A percentile compares a stretch with the other conserved stretches of the same genome.
Conservation (phyloP, 1,140 invertebrate species). For the Tetramorium alpestre region DNA sequence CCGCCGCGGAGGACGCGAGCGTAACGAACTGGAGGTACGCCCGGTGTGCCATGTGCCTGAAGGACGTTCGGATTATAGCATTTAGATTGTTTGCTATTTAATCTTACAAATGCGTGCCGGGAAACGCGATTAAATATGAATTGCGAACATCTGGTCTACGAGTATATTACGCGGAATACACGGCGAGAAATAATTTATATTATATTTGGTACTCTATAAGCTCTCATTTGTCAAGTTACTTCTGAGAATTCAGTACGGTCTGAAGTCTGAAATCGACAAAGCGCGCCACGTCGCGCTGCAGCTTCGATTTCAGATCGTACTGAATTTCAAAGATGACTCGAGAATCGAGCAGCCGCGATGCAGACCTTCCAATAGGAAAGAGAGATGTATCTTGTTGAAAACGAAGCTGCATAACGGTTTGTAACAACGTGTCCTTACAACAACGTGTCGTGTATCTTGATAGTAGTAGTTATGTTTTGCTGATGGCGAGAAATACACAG, state of each 20-base stretch:
- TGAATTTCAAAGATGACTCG: background rate
- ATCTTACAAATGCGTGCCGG: constrained; percentile 37
- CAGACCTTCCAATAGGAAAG: background rate
- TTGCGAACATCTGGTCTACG: constrained; percentile 26
- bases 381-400: background rate
- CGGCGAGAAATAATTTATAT: constrained; percentile 28
- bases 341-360: background rate
- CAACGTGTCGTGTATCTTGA: background rate
- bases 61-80: constrained; percentile 59
- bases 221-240: background rate
- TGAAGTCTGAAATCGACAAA: background rate
- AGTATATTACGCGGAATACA: constrained; percentile 42
- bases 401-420: background rate
- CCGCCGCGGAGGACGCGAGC: constrained; percentile 23
- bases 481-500: constrained; percentile 9
- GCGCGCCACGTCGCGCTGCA: background rate
- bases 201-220: background rate
- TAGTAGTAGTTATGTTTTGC: background rate
- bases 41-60: constrained; percentile 58
- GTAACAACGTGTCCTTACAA: background rate
- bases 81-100: constrained; percentile 57
- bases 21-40: constrained; percentile 49
- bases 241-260: background rate
- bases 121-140: constrained; percentile 41
- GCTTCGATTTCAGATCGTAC: background rate